phyloP scores from a whole-genome alignment of 2,888 invertebrate species.

The Pantelozetes paolii region DNA sequence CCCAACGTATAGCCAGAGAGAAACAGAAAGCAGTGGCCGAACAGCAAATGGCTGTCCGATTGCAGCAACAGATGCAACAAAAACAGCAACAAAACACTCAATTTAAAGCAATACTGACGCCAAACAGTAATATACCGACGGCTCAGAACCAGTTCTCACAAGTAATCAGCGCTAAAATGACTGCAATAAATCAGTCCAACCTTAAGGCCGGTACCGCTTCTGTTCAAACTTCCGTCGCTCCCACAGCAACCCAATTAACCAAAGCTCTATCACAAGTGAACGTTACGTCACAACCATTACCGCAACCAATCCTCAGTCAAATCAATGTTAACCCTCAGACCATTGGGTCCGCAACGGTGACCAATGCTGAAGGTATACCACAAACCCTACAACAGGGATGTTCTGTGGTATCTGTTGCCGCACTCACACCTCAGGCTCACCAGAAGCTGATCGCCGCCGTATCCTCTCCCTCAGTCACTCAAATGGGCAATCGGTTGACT shows the following conservation, averaged over 20 bases:
- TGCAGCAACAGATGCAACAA: conserved; percentile 55
- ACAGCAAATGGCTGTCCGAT: conserved; percentile 46
- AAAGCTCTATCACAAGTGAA: conserved; percentile 18
- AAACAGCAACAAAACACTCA: conserved; percentile 50
- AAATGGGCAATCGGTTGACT: not conserved
- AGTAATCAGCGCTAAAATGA: not conserved
- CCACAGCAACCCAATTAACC: not conserved
- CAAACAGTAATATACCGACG: conserved; percentile 38
- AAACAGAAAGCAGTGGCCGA: conserved; percentile 60
- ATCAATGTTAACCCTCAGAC: conserved; percentile 7
- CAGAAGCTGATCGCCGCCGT: conserved; percentile 17
- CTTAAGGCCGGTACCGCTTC: not conserved
- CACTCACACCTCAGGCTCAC: conserved; percentile 5
- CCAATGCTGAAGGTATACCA: not conserved
- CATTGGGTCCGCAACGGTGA: not conserved
- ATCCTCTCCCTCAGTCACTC: not conserved
- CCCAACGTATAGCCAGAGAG: conserved; percentile 78
- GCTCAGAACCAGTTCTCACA: conserved; percentile 5
- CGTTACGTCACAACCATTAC: not conserved
- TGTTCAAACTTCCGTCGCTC: not conserved
- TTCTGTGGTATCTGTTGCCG: conserved; percentile 8
- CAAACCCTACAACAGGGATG: not conserved
- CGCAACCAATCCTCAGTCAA: conserved; percentile 21
- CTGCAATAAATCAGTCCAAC: not conserved
- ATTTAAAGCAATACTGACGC: conserved; percentile 20